phyloP scores from a whole-genome alignment of 1,140 invertebrate genomes.

The Heterodera carotae region DNA sequence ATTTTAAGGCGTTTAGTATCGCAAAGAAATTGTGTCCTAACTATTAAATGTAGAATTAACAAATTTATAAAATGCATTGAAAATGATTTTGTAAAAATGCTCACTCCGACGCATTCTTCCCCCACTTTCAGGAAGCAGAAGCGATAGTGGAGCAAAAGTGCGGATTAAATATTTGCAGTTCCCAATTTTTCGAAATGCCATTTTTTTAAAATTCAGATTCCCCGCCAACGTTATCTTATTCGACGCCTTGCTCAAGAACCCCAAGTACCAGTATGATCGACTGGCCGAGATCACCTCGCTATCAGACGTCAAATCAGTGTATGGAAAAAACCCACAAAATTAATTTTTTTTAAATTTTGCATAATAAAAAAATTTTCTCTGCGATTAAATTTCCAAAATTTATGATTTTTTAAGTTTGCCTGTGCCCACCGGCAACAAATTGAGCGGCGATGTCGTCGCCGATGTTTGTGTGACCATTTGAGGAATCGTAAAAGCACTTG shows the following conservation, averaged over 20 bases:
- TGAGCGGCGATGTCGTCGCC: neutral
- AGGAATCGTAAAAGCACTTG: neutral
- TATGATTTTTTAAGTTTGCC: slow-evolving; percentile 21
- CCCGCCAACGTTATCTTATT: slow-evolving; percentile 40
- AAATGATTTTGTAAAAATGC: neutral
- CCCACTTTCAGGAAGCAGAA: slow-evolving; percentile 36
- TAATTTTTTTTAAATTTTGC: neutral
- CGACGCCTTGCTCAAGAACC: slow-evolving; percentile 41
- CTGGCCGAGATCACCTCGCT: slow-evolving; percentile 22
- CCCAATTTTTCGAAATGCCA: neutral
- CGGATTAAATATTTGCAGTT: neutral
- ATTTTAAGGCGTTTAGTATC: too few species aligned
- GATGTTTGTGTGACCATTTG: too few species aligned
- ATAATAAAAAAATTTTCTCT: too few species aligned
- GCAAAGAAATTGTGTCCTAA: too few species aligned
- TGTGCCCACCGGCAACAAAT: slow-evolving; percentile 3
- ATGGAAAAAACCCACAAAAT: neutral
- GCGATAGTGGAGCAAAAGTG: slow-evolving; percentile 40
- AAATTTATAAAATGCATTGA: too few species aligned
- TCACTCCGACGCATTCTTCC: slow-evolving; percentile 1
- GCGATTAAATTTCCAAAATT: too few species aligned
- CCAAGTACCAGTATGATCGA: slow-evolving; percentile 34
- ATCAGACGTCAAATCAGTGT: neutral
- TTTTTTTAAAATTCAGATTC: neutral
- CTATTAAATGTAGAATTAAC: too few species aligned